Base-by-base conservation (phyloP, 2,113 vertebrate species). In the Anhinga rufa region DNA sequence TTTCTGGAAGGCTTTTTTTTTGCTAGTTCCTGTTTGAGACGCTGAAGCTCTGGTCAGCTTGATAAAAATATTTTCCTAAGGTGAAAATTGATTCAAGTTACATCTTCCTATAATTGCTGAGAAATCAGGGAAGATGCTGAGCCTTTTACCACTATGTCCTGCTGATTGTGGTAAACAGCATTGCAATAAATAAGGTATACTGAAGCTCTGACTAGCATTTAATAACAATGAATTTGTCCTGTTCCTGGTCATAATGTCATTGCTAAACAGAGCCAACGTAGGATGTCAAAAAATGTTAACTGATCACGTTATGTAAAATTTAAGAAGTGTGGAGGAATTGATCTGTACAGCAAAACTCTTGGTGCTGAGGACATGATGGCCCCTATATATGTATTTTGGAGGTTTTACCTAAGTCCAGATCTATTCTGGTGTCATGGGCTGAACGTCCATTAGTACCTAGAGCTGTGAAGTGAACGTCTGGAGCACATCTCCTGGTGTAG, bases 381-480 rank as follows among this genome's bases (percentile, higher is more conserved):
- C 24, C 13, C 28, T 15, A 5, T 75, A 54, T 12, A 20, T 0
- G 0, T 9, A 17, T 61, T 92, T 70, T 60, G 49, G 57, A 75
- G 15, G 24, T 38, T 88, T 85, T 80, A 86, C 13, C 13, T 34
- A 46, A 81, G 10, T 12, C 10, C 29, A 72, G 26, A 68, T 48
- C 15, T 72, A 12, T 65, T 83, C 49, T 75, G n/a, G n/a, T 66
- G 38, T 49, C 5, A 2, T 26, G n/a, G n/a, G 40, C 42, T 57
- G 40, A 77, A 68, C 2, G 6, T 20, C 44, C 19, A 51, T 61
- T 40, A 66, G 44, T 60, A 91, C 4, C 25, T 42, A 54, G 44
- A 68, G 48, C 10, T 76, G 22, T 51, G 46, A 68, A 82, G 10
- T 5, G 14, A 85, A 55, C 17, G 55, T 88, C 61, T 71, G 34